Evolutionary conservation across 2,888 invertebrate species (phyloP), one percentile per base, ranked within the genome.

Genomic region (Petrolisthes manimaculis): DNA sequence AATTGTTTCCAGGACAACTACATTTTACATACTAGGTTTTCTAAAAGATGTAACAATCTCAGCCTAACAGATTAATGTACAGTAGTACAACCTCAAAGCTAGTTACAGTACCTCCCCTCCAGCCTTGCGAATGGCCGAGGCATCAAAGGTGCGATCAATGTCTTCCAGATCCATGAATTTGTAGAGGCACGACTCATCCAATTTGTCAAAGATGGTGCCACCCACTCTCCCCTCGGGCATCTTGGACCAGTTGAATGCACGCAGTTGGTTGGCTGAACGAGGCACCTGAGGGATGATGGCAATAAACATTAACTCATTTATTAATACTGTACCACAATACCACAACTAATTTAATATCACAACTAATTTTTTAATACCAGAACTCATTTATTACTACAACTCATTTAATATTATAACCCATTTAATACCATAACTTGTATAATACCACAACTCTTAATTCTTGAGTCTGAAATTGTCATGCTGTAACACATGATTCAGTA

Each of bases 191-290:
- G 96, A 95, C 92, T 99, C 99, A 92, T 98, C 98, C 84, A 99
- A 93, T 92, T 97, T 97, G 91, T 96, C 96, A 98, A 99, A 99
- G 90, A 99, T 96, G 0, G 99, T 99, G 12, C 98, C 98, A 91
- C 96, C 96, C 2, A 99, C 94, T 93, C 98, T 97, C 74, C 96
- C 95, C 92, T 98, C 98, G 0, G 98, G 97, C 89, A 98, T 94
- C 93, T 97, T 98, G 84, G 97, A 97, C 99, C 99, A 99, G 94
- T 99, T 99, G 94, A 99, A 97, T 86, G 98, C 97, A 93, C 99
- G 99, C 86, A 99, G 94, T 0, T 98, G 97, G 93, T 97, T 97
- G 5, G 96, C 95, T 0, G 99, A 97, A 92, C 97, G 97, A 14
- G 99, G 99, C 88, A 98, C 97, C 93, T 98, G 86, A 3, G 78